Conservation (phyloP, 2,113 vertebrate genomes). For the Pelodiscus sinensis region DNA sequence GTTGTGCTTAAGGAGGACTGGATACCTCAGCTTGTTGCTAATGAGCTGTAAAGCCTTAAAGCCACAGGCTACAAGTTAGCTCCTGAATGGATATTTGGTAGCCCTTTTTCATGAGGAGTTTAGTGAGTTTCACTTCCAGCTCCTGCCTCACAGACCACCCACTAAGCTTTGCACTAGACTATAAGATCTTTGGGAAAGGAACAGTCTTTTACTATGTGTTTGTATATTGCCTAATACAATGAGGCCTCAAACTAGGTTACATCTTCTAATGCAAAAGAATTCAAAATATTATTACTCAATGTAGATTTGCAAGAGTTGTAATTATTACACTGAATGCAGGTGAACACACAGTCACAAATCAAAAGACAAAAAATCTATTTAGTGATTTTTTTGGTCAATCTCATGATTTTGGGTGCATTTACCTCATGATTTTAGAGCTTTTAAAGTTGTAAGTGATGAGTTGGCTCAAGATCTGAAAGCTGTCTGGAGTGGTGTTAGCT, state of each 20-base stretch:
- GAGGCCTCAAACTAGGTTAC: fast-evolving
- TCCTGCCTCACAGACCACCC: neutral
- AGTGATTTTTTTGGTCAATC: neutral
- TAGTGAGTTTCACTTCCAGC: fast-evolving
- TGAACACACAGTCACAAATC: neutral
- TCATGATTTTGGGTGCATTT: neutral
- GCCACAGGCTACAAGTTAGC: neutral
- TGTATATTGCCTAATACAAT: neutral
- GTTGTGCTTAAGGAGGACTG: neutral
- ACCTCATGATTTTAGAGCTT: neutral
- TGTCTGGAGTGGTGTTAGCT: neutral
- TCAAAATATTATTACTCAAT: neutral
- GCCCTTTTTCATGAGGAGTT: neutral
- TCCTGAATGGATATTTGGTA: neutral
- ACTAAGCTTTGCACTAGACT: neutral
- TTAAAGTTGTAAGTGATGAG: neutral
- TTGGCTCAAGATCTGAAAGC: neutral
- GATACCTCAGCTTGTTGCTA: neutral
- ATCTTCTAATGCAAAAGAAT: neutral
- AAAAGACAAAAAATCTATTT: neutral
- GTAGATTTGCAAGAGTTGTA: neutral
- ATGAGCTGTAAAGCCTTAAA: neutral
- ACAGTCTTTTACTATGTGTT: neutral
- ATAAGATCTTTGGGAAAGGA: neutral
- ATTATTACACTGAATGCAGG: neutral